A percentile compares a stretch with the other conserved stretches of the same genome.
Conservation (phyloP, 2,797 vertebrate genomes). For the Channa striata region DNA sequence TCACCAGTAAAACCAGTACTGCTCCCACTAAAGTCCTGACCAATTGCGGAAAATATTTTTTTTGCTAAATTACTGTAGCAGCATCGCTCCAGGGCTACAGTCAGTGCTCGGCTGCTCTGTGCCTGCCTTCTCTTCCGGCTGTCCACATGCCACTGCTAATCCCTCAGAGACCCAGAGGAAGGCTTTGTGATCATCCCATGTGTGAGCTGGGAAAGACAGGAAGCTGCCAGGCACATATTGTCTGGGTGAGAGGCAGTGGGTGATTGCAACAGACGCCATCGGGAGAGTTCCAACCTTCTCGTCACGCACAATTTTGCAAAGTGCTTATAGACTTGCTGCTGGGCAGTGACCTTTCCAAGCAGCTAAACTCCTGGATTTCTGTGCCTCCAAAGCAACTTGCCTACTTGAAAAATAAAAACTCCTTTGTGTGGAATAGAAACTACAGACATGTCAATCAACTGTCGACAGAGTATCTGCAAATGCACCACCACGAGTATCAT, state of each 20-base stretch:
- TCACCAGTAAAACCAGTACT: neutral
- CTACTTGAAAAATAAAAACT: no score
- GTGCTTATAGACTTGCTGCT: no score
- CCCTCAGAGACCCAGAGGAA: conserved; percentile 55
- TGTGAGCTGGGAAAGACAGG: conserved; percentile 53
- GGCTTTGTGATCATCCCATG: conserved; percentile 51
- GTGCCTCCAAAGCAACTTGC: no score
- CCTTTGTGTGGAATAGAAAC: neutral
- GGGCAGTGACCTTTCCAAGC: no score
- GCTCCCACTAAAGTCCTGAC: conserved; percentile 1
- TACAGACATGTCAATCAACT: neutral
- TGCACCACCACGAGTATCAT: neutral
- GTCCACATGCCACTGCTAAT: conserved; percentile 62
- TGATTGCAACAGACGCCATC: conserved; percentile 32
- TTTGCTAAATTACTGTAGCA: conserved; percentile 4
- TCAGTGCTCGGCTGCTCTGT: conserved; percentile 43
- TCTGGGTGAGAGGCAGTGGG: conserved; percentile 38
- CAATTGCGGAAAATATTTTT: neutral
- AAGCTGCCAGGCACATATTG: conserved; percentile 47
- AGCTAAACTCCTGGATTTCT: no score
- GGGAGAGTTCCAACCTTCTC: conserved; percentile 33
- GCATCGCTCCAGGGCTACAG: conserved; percentile 24
- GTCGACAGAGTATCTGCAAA: neutral
- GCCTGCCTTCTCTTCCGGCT: conserved; percentile 46
- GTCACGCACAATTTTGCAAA: conserved; percentile 23